These are phyloP conservation scores for Dinoponera quadriceps DNA, from an alignment of 1,140 invertebrate genomes.

Conservation along the genomic window DNA sequence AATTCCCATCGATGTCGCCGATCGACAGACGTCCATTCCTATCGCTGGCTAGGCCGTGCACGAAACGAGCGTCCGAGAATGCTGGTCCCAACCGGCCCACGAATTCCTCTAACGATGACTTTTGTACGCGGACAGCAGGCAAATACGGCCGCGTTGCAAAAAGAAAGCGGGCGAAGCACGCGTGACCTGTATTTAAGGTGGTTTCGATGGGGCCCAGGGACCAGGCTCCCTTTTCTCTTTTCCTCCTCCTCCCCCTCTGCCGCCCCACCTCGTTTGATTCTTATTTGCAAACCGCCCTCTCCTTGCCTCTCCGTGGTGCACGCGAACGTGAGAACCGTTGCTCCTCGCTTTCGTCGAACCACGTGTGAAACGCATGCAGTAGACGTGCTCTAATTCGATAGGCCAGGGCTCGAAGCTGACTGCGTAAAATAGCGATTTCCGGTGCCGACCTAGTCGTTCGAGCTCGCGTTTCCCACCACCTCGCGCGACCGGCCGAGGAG, in stretches of 20 bases:
- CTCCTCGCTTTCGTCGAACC: conserved; percentile 30
- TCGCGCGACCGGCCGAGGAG: background rate
- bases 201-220: conserved; percentile 22
- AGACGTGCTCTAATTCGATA: conserved; percentile 54
- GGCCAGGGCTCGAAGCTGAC: conserved; percentile 18
- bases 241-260: background rate
- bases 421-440: conserved; percentile 44
- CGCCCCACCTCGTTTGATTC: conserved; percentile 28
- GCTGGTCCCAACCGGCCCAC: background rate
- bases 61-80: conserved; percentile 25
- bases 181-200: conserved; percentile 78
- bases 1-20: conserved; percentile 11
- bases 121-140: conserved; percentile 65
- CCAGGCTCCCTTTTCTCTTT: background rate
- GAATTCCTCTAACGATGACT: conserved; percentile 66
- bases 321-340: conserved; percentile 76
- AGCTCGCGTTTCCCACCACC: conserved; percentile 30
- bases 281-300: conserved; percentile 66
- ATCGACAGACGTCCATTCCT: conserved; percentile 13
- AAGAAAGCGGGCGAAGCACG: conserved; percentile 57
- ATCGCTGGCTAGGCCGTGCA: conserved; percentile 23
- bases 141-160: conserved; percentile 49
- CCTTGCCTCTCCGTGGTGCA: conserved; percentile 48
- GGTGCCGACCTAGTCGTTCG: conserved; percentile 28
- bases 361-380: conserved; percentile 51